Evolutionary conservation across 2,888 invertebrate species (phyloP).

Genomic region (Synanthedon tipuliformis): DNA sequence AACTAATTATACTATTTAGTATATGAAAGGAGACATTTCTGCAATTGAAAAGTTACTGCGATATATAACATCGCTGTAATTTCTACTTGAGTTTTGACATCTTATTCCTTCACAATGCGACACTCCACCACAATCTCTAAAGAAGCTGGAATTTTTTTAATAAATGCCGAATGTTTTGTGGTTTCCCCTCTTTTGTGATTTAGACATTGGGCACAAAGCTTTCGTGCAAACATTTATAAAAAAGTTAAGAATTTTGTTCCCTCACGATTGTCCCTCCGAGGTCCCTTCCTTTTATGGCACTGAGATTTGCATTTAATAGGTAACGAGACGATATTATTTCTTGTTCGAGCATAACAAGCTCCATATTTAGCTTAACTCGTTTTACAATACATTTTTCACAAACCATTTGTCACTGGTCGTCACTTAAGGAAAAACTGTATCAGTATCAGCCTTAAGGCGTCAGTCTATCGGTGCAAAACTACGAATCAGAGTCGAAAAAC

Average conservation of each 20-base stretch:
- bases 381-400: no score
- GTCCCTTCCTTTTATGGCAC: slow-evolving; percentile 19
- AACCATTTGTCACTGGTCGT: no score
- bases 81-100: not conserved
- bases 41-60: not conserved
- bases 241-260: slow-evolving; percentile 34
- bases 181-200: slow-evolving; percentile 38
- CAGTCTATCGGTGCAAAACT: no score
- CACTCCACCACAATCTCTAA: slow-evolving; percentile 9
- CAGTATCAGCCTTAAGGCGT: no score
- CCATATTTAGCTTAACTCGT: not conserved
- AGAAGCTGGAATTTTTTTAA: slow-evolving; percentile 51
- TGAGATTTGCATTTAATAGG: slow-evolving; percentile 37
- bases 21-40: not conserved
- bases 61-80: not conserved
- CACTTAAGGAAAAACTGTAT: no score
- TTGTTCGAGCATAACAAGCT: not conserved
- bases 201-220: slow-evolving; percentile 44
- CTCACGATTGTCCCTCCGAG: slow-evolving; percentile 4
- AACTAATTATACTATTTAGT: no score
- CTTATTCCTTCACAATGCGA: slow-evolving; percentile 11
- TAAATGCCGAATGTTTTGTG: slow-evolving; percentile 48
- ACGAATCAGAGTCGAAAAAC: no score
- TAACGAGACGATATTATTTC: not conserved
- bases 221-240: slow-evolving; percentile 50